phyloP scores from a whole-genome alignment of 2,797 vertebrate species.

The Sphaeramia orbicularis region DNA sequence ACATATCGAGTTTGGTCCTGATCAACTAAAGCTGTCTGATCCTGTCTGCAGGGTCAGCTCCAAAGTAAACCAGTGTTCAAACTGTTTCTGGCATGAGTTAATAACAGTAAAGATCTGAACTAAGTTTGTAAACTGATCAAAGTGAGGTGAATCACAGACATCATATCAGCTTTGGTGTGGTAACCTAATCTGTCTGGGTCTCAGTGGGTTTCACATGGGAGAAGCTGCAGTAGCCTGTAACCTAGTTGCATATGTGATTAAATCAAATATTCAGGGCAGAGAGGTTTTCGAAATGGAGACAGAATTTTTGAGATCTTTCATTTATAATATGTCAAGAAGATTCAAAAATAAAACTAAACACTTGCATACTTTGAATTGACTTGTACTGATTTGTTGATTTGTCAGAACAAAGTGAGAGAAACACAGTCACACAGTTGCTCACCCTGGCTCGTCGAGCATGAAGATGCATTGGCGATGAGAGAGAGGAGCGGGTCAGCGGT shows the following conservation, averaged over 20 bases:
- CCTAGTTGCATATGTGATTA: neutral
- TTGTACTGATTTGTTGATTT: no score
- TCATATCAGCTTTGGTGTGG: slow-evolving; percentile 9
- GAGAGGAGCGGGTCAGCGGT: slow-evolving; percentile 73
- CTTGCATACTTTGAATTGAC: no score
- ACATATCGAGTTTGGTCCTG: slow-evolving; percentile 19
- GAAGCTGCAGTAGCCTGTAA: slow-evolving; percentile 3
- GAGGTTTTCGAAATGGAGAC: neutral
- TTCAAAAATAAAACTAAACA: no score
- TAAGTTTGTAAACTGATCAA: slow-evolving; percentile 19
- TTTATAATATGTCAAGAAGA: neutral
- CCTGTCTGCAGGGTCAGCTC: slow-evolving; percentile 18
- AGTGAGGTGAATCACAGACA: slow-evolving; percentile 24
- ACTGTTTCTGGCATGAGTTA: neutral
- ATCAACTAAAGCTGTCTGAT: slow-evolving; percentile 14
- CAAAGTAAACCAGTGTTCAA: neutral
- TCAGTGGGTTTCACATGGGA: slow-evolving; percentile 3
- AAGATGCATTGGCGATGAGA: slow-evolving; percentile 66
- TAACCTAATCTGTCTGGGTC: slow-evolving; percentile 9
- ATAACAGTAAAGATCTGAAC: neutral
- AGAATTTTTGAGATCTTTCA: neutral
- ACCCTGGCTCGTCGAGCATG: slow-evolving; percentile 67
- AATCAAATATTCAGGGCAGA: slow-evolving; percentile 1
- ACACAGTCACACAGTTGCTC: slow-evolving; percentile 27
- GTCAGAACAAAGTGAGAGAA: neutral